A percentile compares a stretch with the other conserved stretches of the same genome.
Evolutionary conservation across 1,140 invertebrate species (phyloP).

Genomic region (Ericerus pela): DNA sequence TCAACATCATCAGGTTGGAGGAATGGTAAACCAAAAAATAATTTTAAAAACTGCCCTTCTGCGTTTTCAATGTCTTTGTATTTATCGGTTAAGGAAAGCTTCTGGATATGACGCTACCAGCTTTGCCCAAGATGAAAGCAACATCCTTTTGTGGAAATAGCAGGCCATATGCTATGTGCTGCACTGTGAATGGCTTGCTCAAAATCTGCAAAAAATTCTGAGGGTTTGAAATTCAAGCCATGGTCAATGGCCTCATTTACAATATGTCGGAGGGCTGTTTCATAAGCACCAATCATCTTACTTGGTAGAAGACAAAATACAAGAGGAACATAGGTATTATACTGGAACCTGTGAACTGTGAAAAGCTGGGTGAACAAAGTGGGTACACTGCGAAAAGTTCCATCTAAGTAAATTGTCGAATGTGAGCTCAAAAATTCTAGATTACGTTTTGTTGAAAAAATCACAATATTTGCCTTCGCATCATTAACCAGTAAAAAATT

Average conservation of each 20-base stretch:
- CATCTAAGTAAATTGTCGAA: no score
- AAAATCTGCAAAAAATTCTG: slow-evolving; percentile 5
- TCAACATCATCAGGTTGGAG: background rate
- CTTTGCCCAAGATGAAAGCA: slow-evolving; percentile 13
- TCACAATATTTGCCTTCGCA: no score
- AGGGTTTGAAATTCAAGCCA: background rate
- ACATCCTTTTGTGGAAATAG: background rate
- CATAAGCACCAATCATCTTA: background rate
- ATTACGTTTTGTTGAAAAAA: no score
- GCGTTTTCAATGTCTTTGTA: slow-evolving; percentile 10
- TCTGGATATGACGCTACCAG: slow-evolving; percentile 14
- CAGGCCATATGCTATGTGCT: background rate
- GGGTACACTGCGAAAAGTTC: no score
- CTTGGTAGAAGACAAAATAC: background rate
- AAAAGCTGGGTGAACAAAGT: no score
- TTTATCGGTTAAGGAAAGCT: background rate
- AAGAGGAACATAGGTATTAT: no score
- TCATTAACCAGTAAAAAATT: no score
- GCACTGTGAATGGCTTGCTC: background rate
- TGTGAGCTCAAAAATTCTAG: no score
- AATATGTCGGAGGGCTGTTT: no score
- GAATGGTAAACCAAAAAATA: slow-evolving; percentile 6
- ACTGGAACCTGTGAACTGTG: no score
- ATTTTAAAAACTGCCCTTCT: slow-evolving; percentile 3
- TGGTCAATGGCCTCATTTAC: background rate